Evolutionary conservation across 23 tunicate species (phyloP).

Genomic region (Corella eumyota): DNA sequence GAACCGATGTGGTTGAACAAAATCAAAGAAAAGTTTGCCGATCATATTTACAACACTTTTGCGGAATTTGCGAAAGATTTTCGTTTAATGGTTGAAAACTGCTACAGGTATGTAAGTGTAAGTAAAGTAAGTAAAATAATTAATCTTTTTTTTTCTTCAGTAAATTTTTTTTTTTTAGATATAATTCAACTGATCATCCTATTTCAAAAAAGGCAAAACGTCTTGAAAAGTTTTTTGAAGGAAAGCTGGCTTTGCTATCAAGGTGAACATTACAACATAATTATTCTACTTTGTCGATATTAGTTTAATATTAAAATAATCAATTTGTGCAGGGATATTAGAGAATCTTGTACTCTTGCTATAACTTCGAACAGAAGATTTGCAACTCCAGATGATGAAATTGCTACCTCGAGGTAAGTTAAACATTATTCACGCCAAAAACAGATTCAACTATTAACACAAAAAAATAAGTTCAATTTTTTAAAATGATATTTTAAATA

Average conservation of each 20-base stretch:
- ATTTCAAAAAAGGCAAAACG: slow-evolving; percentile 81
- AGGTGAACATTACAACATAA: too few relatives aligned
- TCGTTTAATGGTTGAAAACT: slow-evolving; percentile 76
- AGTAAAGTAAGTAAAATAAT: too few relatives aligned
- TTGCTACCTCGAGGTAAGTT: neutral
- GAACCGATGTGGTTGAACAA: slow-evolving; percentile 81
- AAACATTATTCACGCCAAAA: too few relatives aligned
- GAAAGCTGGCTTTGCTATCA: slow-evolving; percentile 36
- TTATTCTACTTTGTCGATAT: too few relatives aligned
- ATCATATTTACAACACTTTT: slow-evolving; percentile 17
- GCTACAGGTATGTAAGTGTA: slow-evolving; percentile 75
- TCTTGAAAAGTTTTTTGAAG: slow-evolving; percentile 63
- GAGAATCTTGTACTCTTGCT: slow-evolving; percentile 31
- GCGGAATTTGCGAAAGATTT: slow-evolving; percentile 68
- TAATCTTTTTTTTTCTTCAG: too few relatives aligned
- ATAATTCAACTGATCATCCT: slow-evolving; percentile 63
- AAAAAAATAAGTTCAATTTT: too few relatives aligned
- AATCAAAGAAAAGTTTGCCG: slow-evolving; percentile 56
- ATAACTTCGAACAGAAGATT: slow-evolving; percentile 62
- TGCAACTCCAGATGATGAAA: slow-evolving; percentile 12
- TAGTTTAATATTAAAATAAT: too few relatives aligned
- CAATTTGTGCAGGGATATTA: slow-evolving; percentile 35
- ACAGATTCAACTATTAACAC: too few relatives aligned
- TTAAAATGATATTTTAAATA: too few relatives aligned
- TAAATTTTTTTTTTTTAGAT: slow-evolving; percentile 10